Conservation (phyloP, 2,888 invertebrate genomes). For the Lepidocyrtinus sp. region DNA sequence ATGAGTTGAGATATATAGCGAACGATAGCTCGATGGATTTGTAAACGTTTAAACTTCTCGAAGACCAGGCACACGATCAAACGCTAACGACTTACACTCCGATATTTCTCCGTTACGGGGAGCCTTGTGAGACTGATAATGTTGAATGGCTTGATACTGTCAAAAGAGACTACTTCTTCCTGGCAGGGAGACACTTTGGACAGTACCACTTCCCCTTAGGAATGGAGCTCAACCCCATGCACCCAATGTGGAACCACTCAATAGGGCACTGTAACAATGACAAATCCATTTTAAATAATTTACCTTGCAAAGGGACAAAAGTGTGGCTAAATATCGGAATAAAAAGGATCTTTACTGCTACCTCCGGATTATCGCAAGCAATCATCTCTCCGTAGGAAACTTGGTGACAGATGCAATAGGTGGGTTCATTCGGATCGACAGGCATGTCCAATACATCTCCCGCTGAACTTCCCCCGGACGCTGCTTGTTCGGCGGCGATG, state of each 20-base stretch:
- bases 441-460: slow-evolving; percentile 81
- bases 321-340: no score
- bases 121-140: no score
- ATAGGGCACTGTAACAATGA: slow-evolving; percentile 84
- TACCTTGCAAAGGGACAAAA: no score
- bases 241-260: slow-evolving; percentile 97
- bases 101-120: no score
- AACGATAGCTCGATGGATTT: no score
- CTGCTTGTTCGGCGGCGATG: slow-evolving; percentile 72
- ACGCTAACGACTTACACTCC: no score
- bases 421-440: slow-evolving; percentile 95
- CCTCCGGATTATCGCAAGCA: slow-evolving; percentile 94
- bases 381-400: slow-evolving; percentile 98
- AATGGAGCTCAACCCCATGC: slow-evolving; percentile 90
- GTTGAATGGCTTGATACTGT: no score
- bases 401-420: slow-evolving; percentile 98
- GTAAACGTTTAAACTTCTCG: no score
- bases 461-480: slow-evolving; percentile 76
- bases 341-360: no score
- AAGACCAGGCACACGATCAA: no score
- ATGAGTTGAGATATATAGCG: no score
- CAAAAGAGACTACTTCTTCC: slow-evolving; percentile 86
- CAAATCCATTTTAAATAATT: no score
- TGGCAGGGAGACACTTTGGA: slow-evolving; percentile 84
- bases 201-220: slow-evolving; percentile 98